A percentile compares a stretch with the other conserved stretches of the same genome.
These are phyloP conservation scores for Pterobdella sp. DNA, from an alignment of 2,888 invertebrate species.

Conservation along the genomic window DNA sequence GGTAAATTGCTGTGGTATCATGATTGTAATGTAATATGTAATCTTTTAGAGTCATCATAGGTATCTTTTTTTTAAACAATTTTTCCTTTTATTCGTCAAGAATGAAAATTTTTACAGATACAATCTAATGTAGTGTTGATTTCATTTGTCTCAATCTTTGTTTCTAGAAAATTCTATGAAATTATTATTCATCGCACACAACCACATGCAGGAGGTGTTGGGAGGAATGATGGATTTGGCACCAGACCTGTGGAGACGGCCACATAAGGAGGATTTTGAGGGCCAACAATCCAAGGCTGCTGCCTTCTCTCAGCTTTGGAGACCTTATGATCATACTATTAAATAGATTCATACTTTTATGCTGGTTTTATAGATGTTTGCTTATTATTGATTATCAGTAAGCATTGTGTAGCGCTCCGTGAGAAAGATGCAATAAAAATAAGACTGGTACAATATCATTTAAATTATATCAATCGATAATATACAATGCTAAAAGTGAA, in stretches of 20 bases:
- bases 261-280: constrained; percentile 66
- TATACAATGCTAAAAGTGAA: too few species aligned
- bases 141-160: too few species aligned
- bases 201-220: constrained; percentile 66
- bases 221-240: constrained; percentile 88
- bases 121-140: too few species aligned
- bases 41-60: not conserved
- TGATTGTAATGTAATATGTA: not conserved
- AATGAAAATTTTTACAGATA: too few species aligned
- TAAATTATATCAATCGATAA: too few species aligned
- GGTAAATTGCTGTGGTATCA: constrained; percentile 53
- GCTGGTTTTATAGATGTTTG: too few species aligned
- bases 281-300: constrained; percentile 68
- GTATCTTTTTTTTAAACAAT: not conserved
- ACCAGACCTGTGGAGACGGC: constrained; percentile 75
- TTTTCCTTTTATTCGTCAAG: not conserved
- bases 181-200: not conserved
- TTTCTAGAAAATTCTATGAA: constrained; percentile 5
- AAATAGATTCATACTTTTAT: not conserved
- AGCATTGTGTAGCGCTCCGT: too few species aligned
- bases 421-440: too few species aligned
- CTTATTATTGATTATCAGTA: too few species aligned
- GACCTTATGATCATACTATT: constrained; percentile 43
- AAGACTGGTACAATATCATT: too few species aligned
- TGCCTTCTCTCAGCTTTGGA: constrained; percentile 49